Conservation (phyloP, 1,140 invertebrate genomes). For the Leucophenga varia region DNA sequence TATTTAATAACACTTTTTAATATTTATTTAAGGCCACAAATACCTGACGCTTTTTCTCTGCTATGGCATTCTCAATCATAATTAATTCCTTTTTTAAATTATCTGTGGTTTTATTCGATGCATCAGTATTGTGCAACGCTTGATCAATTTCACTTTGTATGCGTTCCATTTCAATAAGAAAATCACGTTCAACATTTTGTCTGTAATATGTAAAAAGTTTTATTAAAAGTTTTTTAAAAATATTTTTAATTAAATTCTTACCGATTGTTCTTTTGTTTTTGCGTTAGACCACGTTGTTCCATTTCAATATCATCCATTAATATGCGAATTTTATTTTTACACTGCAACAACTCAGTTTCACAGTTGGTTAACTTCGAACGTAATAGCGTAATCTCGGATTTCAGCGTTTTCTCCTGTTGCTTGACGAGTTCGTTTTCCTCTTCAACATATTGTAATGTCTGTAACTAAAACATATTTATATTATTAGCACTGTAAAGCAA, state of each 20-base stretch:
- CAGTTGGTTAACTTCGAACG: constrained; percentile 83
- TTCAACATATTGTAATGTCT: constrained; percentile 76
- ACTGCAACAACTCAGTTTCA: constrained; percentile 83
- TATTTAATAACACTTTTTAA: background rate
- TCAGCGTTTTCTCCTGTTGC: constrained; percentile 82
- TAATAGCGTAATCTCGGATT: constrained; percentile 80
- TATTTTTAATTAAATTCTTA: constrained; percentile 8
- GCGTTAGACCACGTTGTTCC: constrained; percentile 45
- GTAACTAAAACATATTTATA: constrained; percentile 69
- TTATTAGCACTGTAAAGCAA: too few relatives aligned
- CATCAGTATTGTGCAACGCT: constrained; percentile 77
- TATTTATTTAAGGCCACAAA: background rate
- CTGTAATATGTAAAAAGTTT: constrained; percentile 30
- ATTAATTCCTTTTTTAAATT: constrained; percentile 77
- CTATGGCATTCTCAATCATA: constrained; percentile 74
- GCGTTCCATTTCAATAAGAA: constrained; percentile 77
- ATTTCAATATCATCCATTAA: constrained; percentile 66
- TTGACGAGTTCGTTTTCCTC: constrained; percentile 86
- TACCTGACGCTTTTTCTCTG: constrained; percentile 77
- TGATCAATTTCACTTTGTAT: constrained; percentile 80
- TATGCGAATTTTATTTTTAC: constrained; percentile 84
- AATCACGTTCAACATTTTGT: constrained; percentile 73
- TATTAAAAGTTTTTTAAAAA: background rate
- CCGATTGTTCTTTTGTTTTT: constrained; percentile 50
- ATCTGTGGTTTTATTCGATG: constrained; percentile 77